Conservation (phyloP, 1,140 invertebrate species). For the Hycleus phaleratus region DNA sequence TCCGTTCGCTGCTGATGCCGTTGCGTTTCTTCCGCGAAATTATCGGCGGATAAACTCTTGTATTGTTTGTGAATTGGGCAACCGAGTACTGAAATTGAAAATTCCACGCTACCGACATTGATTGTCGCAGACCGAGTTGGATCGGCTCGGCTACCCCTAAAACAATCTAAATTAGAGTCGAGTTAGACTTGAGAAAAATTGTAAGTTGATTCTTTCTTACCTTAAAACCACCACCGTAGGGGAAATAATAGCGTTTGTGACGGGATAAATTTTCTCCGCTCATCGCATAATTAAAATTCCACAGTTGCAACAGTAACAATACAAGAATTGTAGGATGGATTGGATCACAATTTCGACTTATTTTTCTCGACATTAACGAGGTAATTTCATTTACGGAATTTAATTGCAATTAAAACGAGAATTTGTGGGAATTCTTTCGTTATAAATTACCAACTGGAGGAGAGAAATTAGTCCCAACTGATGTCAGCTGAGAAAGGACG, state of each 20-base stretch:
- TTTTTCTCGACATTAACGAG: not conserved
- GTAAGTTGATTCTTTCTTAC: not conserved
- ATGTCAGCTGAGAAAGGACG: too few species aligned
- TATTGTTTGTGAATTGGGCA: conserved; percentile 12
- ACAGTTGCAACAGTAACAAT: not conserved
- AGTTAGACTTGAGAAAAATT: not conserved
- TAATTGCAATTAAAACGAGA: too few species aligned
- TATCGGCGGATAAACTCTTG: conserved; percentile 18
- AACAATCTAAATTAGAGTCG: conserved; percentile 18
- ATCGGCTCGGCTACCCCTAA: conserved; percentile 22
- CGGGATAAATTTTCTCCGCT: not conserved
- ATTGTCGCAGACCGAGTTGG: conserved; percentile 21
- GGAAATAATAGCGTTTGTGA: conserved; percentile 5
- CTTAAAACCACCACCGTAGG: conserved; percentile 8
- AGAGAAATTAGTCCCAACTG: too few species aligned
- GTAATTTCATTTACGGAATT: not conserved
- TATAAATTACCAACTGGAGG: too few species aligned
- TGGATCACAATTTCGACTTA: too few species aligned
- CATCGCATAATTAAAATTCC: too few species aligned
- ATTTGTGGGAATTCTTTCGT: too few species aligned
- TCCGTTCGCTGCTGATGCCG: conserved; percentile 11
- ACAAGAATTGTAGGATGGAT: not conserved
- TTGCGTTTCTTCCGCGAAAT: conserved; percentile 12
- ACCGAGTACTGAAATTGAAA: conserved; percentile 25
- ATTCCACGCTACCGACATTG: conserved; percentile 27